Conservation (phyloP, 2,888 invertebrate species). For the Nipponacmea schrenckii region DNA sequence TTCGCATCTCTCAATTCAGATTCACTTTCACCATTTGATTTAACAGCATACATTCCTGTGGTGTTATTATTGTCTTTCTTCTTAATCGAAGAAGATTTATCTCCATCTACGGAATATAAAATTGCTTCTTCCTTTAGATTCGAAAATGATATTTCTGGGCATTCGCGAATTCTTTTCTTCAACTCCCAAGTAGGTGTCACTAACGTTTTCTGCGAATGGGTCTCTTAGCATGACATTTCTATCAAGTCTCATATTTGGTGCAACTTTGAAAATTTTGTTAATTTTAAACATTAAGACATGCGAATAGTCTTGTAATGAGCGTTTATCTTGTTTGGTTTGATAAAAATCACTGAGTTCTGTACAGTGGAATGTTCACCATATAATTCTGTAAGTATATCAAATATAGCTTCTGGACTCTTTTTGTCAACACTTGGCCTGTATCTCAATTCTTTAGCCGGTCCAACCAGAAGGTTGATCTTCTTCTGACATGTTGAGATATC, state of each 20-base stretch:
- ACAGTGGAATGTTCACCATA: not conserved
- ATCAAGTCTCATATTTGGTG: too few species aligned
- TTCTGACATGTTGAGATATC: not conserved
- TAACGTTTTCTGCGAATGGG: too few species aligned
- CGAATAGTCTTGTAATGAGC: too few species aligned
- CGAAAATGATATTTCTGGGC: not conserved
- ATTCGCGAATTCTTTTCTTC: too few species aligned
- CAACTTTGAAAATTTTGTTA: too few species aligned
- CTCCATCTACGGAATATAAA: not conserved
- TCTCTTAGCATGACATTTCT: too few species aligned
- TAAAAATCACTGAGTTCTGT: too few species aligned
- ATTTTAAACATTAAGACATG: too few species aligned
- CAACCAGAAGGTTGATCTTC: not conserved
- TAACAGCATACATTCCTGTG: not conserved
- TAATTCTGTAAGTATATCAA: not conserved
- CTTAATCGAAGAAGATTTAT: not conserved
- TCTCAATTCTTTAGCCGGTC: not conserved
- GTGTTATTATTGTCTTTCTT: not conserved
- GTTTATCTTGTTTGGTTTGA: too few species aligned
- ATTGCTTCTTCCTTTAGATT: not conserved
- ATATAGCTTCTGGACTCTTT: not conserved
- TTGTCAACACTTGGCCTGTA: not conserved
- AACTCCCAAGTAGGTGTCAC: too few species aligned
- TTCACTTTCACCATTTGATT: not conserved
- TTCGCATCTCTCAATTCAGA: too few species aligned